Conservation (phyloP, 1,140 invertebrate genomes). For the Heliconius nattereri region DNA sequence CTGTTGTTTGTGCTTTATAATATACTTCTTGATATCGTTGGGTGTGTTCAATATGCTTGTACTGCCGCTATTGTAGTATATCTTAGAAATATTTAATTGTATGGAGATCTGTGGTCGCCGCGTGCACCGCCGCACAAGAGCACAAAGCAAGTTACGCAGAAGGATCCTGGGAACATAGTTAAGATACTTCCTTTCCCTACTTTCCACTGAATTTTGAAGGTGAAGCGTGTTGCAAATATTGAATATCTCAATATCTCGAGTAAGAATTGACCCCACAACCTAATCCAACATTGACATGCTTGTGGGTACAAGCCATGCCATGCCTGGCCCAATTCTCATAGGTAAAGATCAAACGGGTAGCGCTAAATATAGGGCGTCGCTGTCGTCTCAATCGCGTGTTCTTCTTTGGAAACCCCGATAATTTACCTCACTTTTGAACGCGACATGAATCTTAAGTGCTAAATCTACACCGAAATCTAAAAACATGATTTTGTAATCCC, state of each 20-base stretch:
- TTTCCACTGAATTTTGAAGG: too few species aligned
- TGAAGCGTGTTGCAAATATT: too few species aligned
- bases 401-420: not conserved
- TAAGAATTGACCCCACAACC: too few species aligned
- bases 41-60: not conserved
- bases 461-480: not conserved
- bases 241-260: too few species aligned
- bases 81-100: not conserved
- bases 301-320: too few species aligned
- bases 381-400: not conserved
- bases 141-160: too few species aligned
- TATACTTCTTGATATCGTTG: slow-evolving; percentile 16
- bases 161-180: too few species aligned
- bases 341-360: too few species aligned
- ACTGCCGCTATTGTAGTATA: not conserved
- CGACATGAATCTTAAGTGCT: not conserved
- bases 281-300: too few species aligned
- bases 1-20: slow-evolving; percentile 17
- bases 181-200: too few species aligned
- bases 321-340: too few species aligned
- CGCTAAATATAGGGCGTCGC: not conserved
- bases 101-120: not conserved
- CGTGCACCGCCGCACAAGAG: too few species aligned
- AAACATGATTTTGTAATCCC: not conserved
- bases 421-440: not conserved